Percentiles rank a stretch among this genome's conserved stretches.
Evolutionary conservation across 2,888 invertebrate species (phyloP).

Genomic region (Halocaridina rubra): DNA sequence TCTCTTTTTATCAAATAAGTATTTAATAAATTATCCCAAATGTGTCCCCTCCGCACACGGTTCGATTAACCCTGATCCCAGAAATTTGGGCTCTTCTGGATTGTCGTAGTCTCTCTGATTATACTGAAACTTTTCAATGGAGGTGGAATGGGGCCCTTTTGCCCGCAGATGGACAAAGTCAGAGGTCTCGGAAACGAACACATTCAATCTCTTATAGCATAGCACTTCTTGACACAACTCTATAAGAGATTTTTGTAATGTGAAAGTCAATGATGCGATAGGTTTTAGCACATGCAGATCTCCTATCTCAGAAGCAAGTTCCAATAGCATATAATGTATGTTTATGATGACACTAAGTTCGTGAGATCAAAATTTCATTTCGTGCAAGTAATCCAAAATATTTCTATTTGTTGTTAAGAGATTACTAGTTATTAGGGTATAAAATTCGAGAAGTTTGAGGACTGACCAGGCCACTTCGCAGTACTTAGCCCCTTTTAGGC

Average conservation of each 20-base stretch:
- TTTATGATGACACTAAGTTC: no score
- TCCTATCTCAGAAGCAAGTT: no score
- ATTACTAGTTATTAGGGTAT: no score
- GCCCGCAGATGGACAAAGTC: not conserved
- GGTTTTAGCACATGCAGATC: not conserved
- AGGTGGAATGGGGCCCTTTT: not conserved
- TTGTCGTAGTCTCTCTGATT: no score
- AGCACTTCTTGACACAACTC: not conserved
- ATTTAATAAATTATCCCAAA: not conserved
- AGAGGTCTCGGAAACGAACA: not conserved
- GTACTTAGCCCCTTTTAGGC: no score
- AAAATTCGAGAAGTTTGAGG: no score
- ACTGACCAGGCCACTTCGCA: no score
- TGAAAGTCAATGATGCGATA: not conserved
- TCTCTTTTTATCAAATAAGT: no score
- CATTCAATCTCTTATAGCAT: not conserved
- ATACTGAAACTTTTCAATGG: not conserved
- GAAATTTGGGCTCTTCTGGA: no score
- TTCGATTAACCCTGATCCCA: constrained; percentile 45
- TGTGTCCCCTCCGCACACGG: not conserved
- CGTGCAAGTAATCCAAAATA: not conserved
- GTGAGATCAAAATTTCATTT: not conserved
- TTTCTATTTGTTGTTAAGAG: no score
- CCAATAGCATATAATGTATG: no score
- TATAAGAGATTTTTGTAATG: not conserved